Conservation (phyloP, 2,113 vertebrate species). For the Zosterops pallidus region DNA sequence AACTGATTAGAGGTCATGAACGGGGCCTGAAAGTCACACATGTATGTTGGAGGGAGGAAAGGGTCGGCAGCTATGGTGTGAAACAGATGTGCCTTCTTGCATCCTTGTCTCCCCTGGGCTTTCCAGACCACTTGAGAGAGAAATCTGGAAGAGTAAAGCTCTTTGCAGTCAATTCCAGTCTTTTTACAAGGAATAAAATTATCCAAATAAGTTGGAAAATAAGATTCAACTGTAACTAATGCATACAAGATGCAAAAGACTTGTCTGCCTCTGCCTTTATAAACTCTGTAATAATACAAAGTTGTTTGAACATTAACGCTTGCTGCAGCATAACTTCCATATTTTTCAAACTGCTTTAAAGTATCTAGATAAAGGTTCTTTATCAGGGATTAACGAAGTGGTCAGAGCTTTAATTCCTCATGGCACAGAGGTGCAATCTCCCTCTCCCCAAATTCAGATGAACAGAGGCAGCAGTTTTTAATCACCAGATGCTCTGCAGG, state of each 20-base stretch:
- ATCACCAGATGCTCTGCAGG: not conserved
- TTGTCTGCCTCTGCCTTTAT: not conserved
- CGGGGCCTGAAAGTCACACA: not conserved
- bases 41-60: not conserved
- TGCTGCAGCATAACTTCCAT: not conserved
- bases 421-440: not conserved
- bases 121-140: not conserved
- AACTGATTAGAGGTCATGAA: conserved; percentile 59
- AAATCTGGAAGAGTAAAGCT: not conserved
- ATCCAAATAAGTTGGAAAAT: conserved; percentile 34
- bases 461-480: not conserved
- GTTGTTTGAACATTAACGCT: conserved; percentile 7
- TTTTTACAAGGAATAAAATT: not conserved
- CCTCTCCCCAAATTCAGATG: not conserved
- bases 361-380: not conserved
- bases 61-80: not conserved
- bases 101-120: not conserved
- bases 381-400: not conserved
- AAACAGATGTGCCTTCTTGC: not conserved
- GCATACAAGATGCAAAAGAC: not conserved
- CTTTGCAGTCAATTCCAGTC: not conserved
- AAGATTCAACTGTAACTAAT: not conserved
- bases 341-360: not conserved
- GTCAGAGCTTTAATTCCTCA: not conserved
- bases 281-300: not conserved